Percentiles rank a stretch among this genome's conserved stretches.
Conservation (phyloP, 2,113 vertebrate genomes). For the Myrmophylax atrothorax region DNA sequence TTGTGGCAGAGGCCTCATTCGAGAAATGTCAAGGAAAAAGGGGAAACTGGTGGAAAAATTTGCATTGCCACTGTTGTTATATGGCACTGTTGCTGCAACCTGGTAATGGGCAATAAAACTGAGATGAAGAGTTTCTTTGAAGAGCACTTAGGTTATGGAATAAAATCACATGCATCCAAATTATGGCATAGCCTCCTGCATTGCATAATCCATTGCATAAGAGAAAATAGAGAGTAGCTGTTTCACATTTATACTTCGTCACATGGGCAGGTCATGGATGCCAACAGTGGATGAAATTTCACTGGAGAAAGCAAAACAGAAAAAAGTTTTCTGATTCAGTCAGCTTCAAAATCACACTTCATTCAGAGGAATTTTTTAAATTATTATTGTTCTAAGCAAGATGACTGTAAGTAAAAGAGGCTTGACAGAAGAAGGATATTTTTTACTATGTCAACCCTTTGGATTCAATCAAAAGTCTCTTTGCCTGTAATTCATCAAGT, state of each 20-base stretch:
- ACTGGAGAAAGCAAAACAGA: constrained; percentile 15
- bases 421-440: constrained; percentile 5
- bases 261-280: constrained; percentile 44
- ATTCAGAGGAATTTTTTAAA: constrained; percentile 8
- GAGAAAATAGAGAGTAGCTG: constrained; percentile 48
- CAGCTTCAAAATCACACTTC: constrained; percentile 27
- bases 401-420: background rate
- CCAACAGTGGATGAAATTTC: constrained; percentile 52
- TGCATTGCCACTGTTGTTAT: background rate
- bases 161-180: constrained; percentile 34
- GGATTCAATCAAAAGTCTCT: background rate
- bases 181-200: constrained; percentile 31
- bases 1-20: background rate
- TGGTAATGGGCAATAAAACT: constrained; percentile 8
- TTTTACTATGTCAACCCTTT: constrained; percentile 2
- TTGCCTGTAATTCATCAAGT: constrained; percentile 9
- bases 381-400: background rate
- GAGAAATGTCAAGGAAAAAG: background rate
- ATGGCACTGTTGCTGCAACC: background rate
- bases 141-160: constrained; percentile 38
- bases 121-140: background rate
- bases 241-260: constrained; percentile 53
- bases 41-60: background rate
- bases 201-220: constrained; percentile 66
- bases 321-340: background rate